Conservation (phyloP, 2,888 invertebrate genomes). For the Callyntrura guangdongensis region DNA sequence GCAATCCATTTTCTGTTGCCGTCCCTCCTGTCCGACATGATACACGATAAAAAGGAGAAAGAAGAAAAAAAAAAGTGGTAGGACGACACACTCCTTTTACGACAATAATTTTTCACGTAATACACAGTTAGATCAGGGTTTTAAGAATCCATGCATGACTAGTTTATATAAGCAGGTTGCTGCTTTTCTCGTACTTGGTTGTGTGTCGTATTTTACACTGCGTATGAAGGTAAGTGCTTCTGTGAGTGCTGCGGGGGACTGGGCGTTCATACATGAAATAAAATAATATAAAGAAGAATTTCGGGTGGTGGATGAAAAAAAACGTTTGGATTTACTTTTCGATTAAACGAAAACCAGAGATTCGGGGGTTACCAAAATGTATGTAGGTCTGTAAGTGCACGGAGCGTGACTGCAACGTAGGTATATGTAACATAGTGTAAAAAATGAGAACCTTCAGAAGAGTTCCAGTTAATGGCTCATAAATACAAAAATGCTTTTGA, state of each 20-base stretch:
- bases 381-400: not conserved
- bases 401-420: not conserved
- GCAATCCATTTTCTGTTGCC: conserved; percentile 64
- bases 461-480: conserved; percentile 18
- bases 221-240: not conserved
- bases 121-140: conserved; percentile 32
- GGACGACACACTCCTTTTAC: conserved; percentile 58
- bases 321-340: not conserved
- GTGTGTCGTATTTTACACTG: not conserved
- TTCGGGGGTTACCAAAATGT: not conserved
- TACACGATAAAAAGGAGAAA: conserved; percentile 11
- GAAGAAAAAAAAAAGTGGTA: not conserved
- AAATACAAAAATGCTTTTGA: conserved; percentile 4
- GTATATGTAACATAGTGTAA: not conserved
- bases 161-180: conserved; percentile 38
- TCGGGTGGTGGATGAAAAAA: not conserved
- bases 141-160: conserved; percentile 67
- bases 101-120: conserved; percentile 74
- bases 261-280: not conserved
- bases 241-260: not conserved
- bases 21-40: conserved; percentile 56
- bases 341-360: not conserved
- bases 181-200: not conserved
- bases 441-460: not conserved
- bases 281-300: not conserved